Conservation (phyloP, 2,888 invertebrate species). For the Lacanobia oleracea region DNA sequence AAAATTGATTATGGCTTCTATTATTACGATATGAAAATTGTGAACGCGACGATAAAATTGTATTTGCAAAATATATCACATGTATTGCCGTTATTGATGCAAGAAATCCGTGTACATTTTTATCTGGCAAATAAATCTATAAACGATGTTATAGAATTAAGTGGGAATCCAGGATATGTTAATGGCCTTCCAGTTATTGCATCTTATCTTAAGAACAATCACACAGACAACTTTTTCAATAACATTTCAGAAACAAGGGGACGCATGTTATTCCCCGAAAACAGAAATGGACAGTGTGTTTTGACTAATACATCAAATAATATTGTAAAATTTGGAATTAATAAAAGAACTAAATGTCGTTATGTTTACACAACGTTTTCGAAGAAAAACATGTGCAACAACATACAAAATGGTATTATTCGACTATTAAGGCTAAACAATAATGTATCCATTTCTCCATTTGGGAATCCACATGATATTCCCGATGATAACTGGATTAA, state of each 20-base stretch:
- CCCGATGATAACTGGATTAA: conserved; percentile 79
- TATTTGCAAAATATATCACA: conserved; percentile 73
- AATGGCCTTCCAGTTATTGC: conserved; percentile 91
- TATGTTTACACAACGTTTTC: conserved; percentile 59
- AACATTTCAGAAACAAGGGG: conserved; percentile 60
- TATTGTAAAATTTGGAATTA: conserved; percentile 86
- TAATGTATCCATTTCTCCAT: conserved; percentile 76
- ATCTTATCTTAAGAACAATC: conserved; percentile 77
- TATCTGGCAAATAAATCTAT: conserved; percentile 76
- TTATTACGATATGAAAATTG: conserved; percentile 78
- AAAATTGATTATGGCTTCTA: conserved; percentile 82
- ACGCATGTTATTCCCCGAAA: conserved; percentile 77
- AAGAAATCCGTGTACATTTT: conserved; percentile 81
- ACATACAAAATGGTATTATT: conserved; percentile 76
- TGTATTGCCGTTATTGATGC: conserved; percentile 72
- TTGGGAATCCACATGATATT: conserved; percentile 79
- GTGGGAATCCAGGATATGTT: conserved; percentile 95
- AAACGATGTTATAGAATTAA: conserved; percentile 81
- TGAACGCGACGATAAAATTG: conserved; percentile 80
- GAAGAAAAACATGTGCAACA: conserved; percentile 75
- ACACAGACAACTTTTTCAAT: conserved; percentile 79
- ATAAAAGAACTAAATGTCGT: conserved; percentile 86
- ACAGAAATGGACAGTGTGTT: conserved; percentile 84
- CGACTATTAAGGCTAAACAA: conserved; percentile 69
- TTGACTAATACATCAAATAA: conserved; percentile 77